These are phyloP conservation scores for Drosophila leontia DNA, from an alignment of 1,140 invertebrate species.

Conservation along the genomic window DNA sequence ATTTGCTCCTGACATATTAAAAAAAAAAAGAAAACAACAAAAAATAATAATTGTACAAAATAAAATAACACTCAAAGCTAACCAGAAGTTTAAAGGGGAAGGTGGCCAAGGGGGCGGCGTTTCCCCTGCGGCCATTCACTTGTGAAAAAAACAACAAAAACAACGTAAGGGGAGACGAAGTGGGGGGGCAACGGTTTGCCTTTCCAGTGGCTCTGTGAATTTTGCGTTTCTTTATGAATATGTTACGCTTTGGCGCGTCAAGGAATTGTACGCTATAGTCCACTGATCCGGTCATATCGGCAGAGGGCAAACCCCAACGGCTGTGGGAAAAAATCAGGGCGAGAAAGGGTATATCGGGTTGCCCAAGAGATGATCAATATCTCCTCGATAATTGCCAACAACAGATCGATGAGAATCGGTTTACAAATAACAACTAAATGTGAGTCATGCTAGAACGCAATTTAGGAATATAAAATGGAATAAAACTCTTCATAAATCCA, in stretches of 20 bases:
- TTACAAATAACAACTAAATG: slow-evolving; percentile 11
- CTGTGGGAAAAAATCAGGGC: slow-evolving; percentile 9
- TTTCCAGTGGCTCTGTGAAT: slow-evolving; percentile 43
- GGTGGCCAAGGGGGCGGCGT: not conserved
- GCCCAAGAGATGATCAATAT: not conserved
- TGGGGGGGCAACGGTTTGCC: not conserved
- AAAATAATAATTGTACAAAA: slow-evolving; percentile 16
- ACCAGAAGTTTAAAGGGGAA: slow-evolving; percentile 28
- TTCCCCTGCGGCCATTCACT: slow-evolving; percentile 48
- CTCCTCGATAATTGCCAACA: not conserved
- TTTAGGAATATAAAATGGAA: not conserved
- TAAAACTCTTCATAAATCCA: not conserved
- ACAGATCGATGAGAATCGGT: slow-evolving; percentile 3
- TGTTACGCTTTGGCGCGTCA: slow-evolving; percentile 61
- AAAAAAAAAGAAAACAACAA: slow-evolving; percentile 7
- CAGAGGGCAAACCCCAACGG: not conserved
- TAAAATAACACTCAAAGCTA: slow-evolving; percentile 28
- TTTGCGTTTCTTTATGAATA: slow-evolving; percentile 28
- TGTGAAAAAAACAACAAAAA: not conserved
- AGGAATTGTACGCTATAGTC: slow-evolving; percentile 36
- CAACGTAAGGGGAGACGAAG: not conserved
- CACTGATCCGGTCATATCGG: slow-evolving; percentile 2
- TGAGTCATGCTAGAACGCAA: not conserved
- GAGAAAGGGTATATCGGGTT: not conserved
- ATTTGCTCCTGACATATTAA: slow-evolving; percentile 57